Evolutionary conservation across 2,888 invertebrate species (phyloP).

Genomic region (Clanis bilineata): DNA sequence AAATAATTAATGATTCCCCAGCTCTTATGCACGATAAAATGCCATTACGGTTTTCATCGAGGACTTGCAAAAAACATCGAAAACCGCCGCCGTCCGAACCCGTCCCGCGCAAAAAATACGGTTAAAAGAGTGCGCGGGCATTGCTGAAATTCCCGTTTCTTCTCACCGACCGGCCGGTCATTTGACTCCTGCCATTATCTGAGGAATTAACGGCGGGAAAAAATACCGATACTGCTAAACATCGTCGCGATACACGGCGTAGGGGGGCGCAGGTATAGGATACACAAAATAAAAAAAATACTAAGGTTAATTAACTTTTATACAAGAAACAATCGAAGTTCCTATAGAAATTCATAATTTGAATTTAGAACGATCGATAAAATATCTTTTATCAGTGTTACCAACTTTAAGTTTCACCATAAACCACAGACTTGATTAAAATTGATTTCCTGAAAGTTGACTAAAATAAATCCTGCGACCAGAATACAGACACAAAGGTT

Average conservation of each 20-base stretch:
- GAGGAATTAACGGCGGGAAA: constrained; percentile 77
- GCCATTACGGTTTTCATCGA: constrained; percentile 81
- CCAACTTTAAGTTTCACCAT: neutral
- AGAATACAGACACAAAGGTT: constrained; percentile 38
- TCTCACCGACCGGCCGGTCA: constrained; percentile 69
- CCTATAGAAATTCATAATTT: neutral
- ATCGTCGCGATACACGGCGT: neutral
- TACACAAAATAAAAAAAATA: neutral
- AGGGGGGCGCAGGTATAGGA: neutral
- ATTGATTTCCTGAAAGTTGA: constrained; percentile 4
- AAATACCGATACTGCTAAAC: constrained; percentile 71
- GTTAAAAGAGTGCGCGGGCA: constrained; percentile 77
- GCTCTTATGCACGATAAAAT: constrained; percentile 81
- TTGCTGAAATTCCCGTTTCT: constrained; percentile 80
- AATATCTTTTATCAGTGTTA: neutral
- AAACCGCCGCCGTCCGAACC: constrained; percentile 69
- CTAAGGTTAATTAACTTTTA: neutral
- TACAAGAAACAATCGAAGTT: no score
- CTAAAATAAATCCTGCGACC: neutral
- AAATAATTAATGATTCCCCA: constrained; percentile 81
- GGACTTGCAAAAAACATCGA: constrained; percentile 71
- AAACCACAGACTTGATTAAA: neutral
- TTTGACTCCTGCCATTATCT: constrained; percentile 80
- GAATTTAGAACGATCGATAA: neutral
- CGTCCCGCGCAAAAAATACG: constrained; percentile 66